A percentile compares a stretch with the other conserved stretches of the same genome.
Conservation (phyloP, 2,113 vertebrate genomes). For the cattle (Bos taurus) region DNA sequence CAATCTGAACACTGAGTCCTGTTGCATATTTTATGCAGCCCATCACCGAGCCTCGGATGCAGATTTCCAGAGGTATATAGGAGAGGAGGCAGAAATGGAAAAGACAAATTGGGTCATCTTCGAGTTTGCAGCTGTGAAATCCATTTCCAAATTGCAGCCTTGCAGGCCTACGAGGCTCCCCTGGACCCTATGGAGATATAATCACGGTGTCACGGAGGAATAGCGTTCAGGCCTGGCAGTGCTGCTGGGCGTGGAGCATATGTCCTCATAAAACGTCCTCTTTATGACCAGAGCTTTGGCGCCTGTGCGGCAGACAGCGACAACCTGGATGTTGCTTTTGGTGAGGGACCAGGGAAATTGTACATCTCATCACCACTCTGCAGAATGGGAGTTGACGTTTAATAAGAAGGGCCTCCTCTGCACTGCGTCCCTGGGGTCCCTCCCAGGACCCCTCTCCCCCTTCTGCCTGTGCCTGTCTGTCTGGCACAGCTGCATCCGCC, state of each 20-base stretch:
- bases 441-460: neutral
- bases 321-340: neutral
- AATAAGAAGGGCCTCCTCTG: neutral
- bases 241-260: neutral
- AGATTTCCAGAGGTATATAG: slow-evolving; percentile 41
- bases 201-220: neutral
- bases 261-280: neutral
- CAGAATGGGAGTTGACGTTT: neutral
- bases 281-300: slow-evolving; percentile 29
- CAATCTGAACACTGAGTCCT: neutral
- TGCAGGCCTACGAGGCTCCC: slow-evolving; percentile 25
- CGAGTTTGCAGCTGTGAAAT: slow-evolving; percentile 62
- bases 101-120: slow-evolving; percentile 70
- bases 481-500: neutral
- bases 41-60: neutral
- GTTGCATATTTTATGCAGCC: slow-evolving; percentile 47
- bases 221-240: neutral
- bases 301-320: neutral
- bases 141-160: slow-evolving; percentile 49
- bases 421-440: too few relatives aligned
- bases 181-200: neutral
- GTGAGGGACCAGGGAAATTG: neutral
- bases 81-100: slow-evolving; percentile 32
- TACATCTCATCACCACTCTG: neutral
- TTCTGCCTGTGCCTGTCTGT: neutral